Evolutionary conservation across 2,888 invertebrate genomes (phyloP), one percentile per base, ranked within the genome.

Genomic region (Caenorhabditis sp.): DNA sequence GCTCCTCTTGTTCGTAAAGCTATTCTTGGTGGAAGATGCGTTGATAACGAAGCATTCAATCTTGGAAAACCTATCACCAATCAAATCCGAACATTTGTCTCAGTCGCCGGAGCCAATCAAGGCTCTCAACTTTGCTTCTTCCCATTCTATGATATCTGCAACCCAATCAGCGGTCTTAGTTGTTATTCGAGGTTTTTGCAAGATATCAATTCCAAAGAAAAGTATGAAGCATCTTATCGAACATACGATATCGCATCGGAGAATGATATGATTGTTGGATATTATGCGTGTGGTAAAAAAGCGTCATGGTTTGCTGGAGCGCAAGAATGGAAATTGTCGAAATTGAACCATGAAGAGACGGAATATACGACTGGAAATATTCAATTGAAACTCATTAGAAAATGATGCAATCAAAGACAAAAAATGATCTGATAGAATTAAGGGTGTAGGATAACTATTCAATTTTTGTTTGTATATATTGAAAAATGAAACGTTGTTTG

Each of bases 1-100:
- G 79, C 82, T 10, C 85, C 85, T 1, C 73, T 86, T 52, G 78
- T 82, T 7, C 52, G 84, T 52, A 85, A 85, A 61, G 80, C 82
- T 7, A 77, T 82, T 38, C 50, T 82, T 14, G 82, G 63, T 14
- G 78, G 74, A 62, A 76, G 38, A 38, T 85, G 76, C 76, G 67
- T 67, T 8, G 67, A 67, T 53, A 38, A 83, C 56, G 77, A 71
- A 3, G 75, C 64, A 12, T 83, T 83, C 52, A 31, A 85, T 23
- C 63, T 85, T 12, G 85, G 85, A 12, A 74, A 68, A 0, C 71
- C 83, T 7, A 62, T 85, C 20, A 81, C 82, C 17, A 50, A 57
- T 27, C 68, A 83, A 31, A 73, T 85, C 4, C 75, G 83, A 60
- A 85, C 83, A 14, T 85, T 77, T 53, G 66, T 79, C n/a, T 71